phyloP scores from a whole-genome alignment of 2,888 invertebrate genomes.

The Drosophila testacea region DNA sequence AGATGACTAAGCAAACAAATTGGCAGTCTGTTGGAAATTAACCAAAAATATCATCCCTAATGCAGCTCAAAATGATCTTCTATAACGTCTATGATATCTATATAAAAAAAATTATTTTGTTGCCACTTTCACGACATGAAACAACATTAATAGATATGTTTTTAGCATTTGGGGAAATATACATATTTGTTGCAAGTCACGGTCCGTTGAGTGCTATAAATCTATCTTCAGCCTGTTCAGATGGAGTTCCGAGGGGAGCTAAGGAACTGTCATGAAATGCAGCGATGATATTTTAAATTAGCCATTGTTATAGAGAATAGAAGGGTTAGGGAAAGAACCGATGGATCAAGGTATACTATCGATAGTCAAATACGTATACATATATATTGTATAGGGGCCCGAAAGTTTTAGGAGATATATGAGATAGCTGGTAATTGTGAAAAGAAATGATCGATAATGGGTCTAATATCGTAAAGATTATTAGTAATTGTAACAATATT shows the following conservation, averaged over 20 bases:
- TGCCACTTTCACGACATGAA: conserved; percentile 31
- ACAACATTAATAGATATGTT: conserved; percentile 54
- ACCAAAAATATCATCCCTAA: conserved; percentile 45
- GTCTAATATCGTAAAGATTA: neutral
- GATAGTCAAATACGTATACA: no score
- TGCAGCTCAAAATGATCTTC: conserved; percentile 34
- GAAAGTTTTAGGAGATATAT: no score
- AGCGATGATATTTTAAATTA: neutral
- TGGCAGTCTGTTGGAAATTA: conserved; percentile 51
- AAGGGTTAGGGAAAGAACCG: neutral
- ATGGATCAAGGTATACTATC: conserved; percentile 3
- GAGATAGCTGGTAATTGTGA: no score
- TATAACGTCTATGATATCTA: conserved; percentile 5
- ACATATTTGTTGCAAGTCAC: conserved; percentile 37
- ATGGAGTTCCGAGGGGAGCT: neutral
- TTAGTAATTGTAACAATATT: neutral
- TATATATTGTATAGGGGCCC: no score
- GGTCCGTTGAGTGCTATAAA: conserved; percentile 44
- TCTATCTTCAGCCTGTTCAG: conserved; percentile 26
- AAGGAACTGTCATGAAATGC: neutral
- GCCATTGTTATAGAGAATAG: neutral
- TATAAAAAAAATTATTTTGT: conserved; percentile 27
- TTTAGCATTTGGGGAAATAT: conserved; percentile 17
- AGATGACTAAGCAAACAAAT: conserved; percentile 70
- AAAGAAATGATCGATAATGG: neutral